A percentile compares a stretch with the other conserved stretches of the same genome.
These are phyloP conservation scores for Onychomys leucogaster DNA, from an alignment of 2,797 vertebrate species.

Conservation along the genomic window DNA sequence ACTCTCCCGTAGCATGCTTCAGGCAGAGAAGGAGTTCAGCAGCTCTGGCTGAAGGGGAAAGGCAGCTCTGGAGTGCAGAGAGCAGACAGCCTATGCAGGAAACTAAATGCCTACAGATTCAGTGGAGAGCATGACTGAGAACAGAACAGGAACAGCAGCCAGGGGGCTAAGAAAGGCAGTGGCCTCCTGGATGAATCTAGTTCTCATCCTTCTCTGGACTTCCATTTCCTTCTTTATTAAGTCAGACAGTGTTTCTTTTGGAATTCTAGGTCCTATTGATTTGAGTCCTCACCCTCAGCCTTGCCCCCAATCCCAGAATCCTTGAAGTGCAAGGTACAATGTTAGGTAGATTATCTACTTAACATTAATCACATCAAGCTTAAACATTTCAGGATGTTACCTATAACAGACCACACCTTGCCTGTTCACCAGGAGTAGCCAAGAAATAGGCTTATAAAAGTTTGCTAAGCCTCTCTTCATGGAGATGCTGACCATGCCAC, in stretches of 20 bases:
- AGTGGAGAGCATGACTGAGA: rapidly evolving
- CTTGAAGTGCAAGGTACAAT: neutral
- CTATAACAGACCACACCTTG: neutral
- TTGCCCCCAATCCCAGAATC: neutral
- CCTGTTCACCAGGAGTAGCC: neutral
- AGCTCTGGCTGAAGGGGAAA: neutral
- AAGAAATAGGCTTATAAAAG: neutral
- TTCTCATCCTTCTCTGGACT: neutral
- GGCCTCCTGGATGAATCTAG: neutral
- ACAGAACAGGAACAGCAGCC: neutral
- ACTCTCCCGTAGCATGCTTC: neutral
- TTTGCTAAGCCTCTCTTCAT: neutral
- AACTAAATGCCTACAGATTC: neutral
- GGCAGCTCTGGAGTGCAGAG: neutral
- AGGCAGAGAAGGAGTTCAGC: neutral
- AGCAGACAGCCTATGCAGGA: neutral
- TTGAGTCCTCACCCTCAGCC: neutral
- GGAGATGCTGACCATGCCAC: neutral
- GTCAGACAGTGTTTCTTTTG: neutral
- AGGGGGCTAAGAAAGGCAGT: neutral
- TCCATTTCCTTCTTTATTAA: neutral
- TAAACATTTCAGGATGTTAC: neutral
- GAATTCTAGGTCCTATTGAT: neutral
- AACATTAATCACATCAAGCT: neutral
- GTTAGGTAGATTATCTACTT: neutral